A percentile compares a stretch with the other conserved stretches of the same genome.
These are phyloP conservation scores for Drosophila paramelanica DNA, from an alignment of 2,888 invertebrate species.

Conservation along the genomic window DNA sequence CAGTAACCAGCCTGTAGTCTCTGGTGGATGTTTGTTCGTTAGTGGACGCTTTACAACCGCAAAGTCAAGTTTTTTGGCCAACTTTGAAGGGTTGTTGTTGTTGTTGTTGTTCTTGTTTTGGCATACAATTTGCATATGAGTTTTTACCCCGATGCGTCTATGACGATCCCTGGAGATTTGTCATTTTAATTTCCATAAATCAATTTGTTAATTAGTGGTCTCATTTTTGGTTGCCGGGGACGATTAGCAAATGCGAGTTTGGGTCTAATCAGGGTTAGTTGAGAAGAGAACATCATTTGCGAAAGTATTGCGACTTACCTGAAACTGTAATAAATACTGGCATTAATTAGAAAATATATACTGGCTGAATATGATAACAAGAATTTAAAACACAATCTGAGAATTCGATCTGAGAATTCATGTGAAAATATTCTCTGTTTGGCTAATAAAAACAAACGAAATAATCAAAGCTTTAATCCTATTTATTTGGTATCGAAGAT, in stretches of 20 bases:
- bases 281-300: neutral
- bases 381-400: neutral
- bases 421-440: neutral
- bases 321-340: constrained; percentile 3
- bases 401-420: constrained; percentile 1
- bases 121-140: constrained; percentile 78
- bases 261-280: constrained; percentile 11
- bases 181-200: constrained; percentile 82
- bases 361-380: neutral
- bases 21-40: constrained; percentile 55
- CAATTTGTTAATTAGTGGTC: constrained; percentile 83
- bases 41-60: constrained; percentile 45
- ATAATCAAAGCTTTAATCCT: constrained; percentile 69
- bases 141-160: constrained; percentile 44
- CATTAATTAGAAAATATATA: neutral
- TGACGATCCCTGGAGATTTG: constrained; percentile 61
- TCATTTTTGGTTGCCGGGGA: constrained; percentile 63
- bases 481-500: constrained; percentile 62
- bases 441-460: constrained; percentile 29
- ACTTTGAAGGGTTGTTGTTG: constrained; percentile 57
- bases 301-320: neutral
- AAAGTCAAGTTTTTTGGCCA: constrained; percentile 66
- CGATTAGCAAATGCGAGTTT: constrained; percentile 57
- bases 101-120: constrained; percentile 38
- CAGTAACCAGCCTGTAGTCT: constrained; percentile 34